A percentile compares a stretch with the other conserved stretches of the same genome.
Evolutionary conservation across 1,140 invertebrate genomes (phyloP).

Genomic region (Dendroctonus ponderosae): DNA sequence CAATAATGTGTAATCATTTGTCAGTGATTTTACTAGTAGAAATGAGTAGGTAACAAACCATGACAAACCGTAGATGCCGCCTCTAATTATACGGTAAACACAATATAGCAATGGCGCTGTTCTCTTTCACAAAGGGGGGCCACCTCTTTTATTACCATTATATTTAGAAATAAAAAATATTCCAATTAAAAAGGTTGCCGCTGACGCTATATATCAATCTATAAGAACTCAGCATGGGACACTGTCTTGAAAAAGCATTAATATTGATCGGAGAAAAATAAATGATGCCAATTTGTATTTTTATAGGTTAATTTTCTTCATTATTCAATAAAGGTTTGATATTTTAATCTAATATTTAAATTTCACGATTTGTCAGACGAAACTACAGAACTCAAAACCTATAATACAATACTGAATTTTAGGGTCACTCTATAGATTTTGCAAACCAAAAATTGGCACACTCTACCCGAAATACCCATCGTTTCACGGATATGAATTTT

Average conservation of each 20-base stretch:
- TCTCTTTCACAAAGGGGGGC: slow-evolving; percentile 43
- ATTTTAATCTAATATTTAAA: background rate
- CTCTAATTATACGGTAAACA: slow-evolving; percentile 42
- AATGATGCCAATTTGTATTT: slow-evolving; percentile 44
- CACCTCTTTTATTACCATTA: slow-evolving; percentile 51
- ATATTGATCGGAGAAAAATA: slow-evolving; percentile 46
- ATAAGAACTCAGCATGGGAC: slow-evolving; percentile 47
- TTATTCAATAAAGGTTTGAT: slow-evolving; percentile 6
- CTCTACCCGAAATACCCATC: too few species aligned
- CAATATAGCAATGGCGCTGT: slow-evolving; percentile 36
- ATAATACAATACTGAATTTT: too few species aligned
- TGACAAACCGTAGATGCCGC: slow-evolving; percentile 40
- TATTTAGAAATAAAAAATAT: slow-evolving; percentile 47
- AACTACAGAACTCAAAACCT: too few species aligned
- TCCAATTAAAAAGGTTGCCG: slow-evolving; percentile 51
- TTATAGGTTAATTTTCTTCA: slow-evolving; percentile 28
- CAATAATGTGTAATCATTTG: slow-evolving; percentile 34
- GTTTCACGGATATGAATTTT: too few species aligned
- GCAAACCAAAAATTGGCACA: too few species aligned
- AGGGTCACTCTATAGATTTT: too few species aligned
- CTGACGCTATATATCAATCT: slow-evolving; percentile 52
- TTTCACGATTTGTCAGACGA: too few species aligned
- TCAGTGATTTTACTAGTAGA: slow-evolving; percentile 34
- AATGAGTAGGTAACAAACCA: slow-evolving; percentile 39
- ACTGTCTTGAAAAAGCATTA: slow-evolving; percentile 46